Conservation (phyloP, 2,113 vertebrate species). For the Hippopotamus amphibius region DNA sequence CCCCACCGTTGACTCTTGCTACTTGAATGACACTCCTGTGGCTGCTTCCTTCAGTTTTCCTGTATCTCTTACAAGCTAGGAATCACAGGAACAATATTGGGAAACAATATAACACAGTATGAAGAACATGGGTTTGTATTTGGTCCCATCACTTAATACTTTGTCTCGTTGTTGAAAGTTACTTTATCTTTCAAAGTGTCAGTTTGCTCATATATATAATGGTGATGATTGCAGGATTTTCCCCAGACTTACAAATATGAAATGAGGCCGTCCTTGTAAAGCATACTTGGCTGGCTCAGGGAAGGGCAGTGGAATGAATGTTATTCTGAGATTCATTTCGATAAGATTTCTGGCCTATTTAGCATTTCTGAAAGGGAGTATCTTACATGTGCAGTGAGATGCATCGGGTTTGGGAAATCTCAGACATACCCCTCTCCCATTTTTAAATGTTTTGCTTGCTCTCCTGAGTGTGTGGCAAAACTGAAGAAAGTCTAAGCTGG, state of each 20-base stretch:
- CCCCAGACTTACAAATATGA: background rate
- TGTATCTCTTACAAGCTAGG: background rate
- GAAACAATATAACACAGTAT: background rate
- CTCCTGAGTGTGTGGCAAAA: background rate
- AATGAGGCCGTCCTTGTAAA: background rate
- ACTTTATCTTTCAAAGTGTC: background rate
- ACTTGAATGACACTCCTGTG: background rate
- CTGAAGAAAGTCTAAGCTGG: background rate
- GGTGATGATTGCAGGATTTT: background rate
- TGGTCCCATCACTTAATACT: background rate
- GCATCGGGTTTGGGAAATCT: background rate
- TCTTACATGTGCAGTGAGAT: background rate
- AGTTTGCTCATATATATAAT: background rate
- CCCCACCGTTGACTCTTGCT: background rate
- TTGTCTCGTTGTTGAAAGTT: background rate
- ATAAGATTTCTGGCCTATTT: background rate
- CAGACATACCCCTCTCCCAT: background rate
- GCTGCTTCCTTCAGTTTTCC: background rate
- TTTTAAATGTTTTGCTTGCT: conserved; percentile 20
- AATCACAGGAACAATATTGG: background rate
- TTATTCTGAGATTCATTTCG: background rate
- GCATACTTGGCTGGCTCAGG: background rate
- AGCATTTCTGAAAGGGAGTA: background rate
- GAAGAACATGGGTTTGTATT: background rate
- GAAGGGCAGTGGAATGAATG: background rate